Base-by-base conservation (phyloP, 2,888 invertebrate species). In the Dysmachus trigonus region DNA sequence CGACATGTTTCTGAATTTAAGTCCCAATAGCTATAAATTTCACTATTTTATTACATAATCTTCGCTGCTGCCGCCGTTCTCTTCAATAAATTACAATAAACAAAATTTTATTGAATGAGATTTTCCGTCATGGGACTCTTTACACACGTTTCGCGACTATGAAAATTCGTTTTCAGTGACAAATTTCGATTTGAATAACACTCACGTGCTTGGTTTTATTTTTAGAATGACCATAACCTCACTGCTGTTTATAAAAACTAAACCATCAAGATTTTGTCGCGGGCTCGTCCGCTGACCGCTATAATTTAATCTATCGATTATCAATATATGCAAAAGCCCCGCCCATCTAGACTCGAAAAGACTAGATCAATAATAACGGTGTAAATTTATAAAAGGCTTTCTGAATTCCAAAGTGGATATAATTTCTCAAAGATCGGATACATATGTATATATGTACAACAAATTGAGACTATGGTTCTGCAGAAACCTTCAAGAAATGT, bases 201-300 rank as follows among this genome's bases (percentile, higher is more conserved):
- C 47, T 79, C 79, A 79, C 79, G 79, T 79, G 79, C 51, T 47
- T 79, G 22, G 30, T 18, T 51, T 79, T 79, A 79, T 79, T 79
- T 79, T 47, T 79, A 79, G 22, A n/a, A 5, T 38, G 35, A 5
- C 41, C 76, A 35, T 41, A 76, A 35, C 38, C 33, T 76, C 76
- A 76, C 76, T 35, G 38, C 18, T n/a, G 74, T 35, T 76, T 33
- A 35, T 6, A 76, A 35, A 18, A 22, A 35, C 7, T 2, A 74
- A 33, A 74, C n/a, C n/a, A 18, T 53, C 22, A 22, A 53, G 1
- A 53, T 53, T 22, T 27, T 53, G 8, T 53, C 51, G 18, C 51
- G 7, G 18, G 1, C 22, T 22, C 53, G 53, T 8, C n/a, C 18
- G 22, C 47, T 47, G 53, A 7, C n/a, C 18, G 22, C 47, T 47